Evolutionary conservation across 2,888 invertebrate species (phyloP).

Genomic region (Bembecia ichneumoniformis): DNA sequence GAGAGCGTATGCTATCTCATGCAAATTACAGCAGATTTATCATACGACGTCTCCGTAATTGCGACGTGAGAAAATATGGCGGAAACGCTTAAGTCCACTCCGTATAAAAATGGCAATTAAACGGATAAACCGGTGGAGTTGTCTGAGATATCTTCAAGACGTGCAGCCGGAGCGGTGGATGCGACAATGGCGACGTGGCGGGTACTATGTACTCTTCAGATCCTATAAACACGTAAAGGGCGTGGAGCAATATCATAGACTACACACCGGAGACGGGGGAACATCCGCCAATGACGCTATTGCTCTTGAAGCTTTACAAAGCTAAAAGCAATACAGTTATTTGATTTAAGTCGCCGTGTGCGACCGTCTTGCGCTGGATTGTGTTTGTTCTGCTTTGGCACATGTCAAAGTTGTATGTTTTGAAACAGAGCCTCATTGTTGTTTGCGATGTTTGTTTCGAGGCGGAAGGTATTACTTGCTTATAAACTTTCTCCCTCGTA

Average conservation of each 20-base stretch:
- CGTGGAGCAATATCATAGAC: conserved; percentile 71
- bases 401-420: conserved; percentile 71
- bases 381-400: conserved; percentile 71
- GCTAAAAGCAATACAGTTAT: conserved; percentile 73
- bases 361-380: conserved; percentile 62
- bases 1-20: conserved; percentile 73
- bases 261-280: conserved; percentile 60
- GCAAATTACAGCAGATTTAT: conserved; percentile 73
- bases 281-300: conserved; percentile 66
- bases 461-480: conserved; percentile 39
- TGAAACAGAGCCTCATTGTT: conserved; percentile 58
- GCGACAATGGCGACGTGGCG: conserved; percentile 14
- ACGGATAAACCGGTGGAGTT: conserved; percentile 68
- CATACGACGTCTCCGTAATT: conserved; percentile 72
- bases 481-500: background rate
- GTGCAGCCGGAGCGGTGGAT: conserved; percentile 11
- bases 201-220: conserved; percentile 40
- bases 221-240: conserved; percentile 66
- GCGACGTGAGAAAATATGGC: conserved; percentile 71
- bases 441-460: conserved; percentile 54
- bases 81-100: conserved; percentile 60
- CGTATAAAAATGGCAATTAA: conserved; percentile 71
- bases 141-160: conserved; percentile 51
- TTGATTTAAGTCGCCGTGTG: conserved; percentile 70
- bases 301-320: conserved; percentile 71